A percentile compares a stretch with the other conserved stretches of the same genome.
phyloP scores from a whole-genome alignment of 2,797 vertebrate species.

The Tympanoctomys barrerae region DNA sequence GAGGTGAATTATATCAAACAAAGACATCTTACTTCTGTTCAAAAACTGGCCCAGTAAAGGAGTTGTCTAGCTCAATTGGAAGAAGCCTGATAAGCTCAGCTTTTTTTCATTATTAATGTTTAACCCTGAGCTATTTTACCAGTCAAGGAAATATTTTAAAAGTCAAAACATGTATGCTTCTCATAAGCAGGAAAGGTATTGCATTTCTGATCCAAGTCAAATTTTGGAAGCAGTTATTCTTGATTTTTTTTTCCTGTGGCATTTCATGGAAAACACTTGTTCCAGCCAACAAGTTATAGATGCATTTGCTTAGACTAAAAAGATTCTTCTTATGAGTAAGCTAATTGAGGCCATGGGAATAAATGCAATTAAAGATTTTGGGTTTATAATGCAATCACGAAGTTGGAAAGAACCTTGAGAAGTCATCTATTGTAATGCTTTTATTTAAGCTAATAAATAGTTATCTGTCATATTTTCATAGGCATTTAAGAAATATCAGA shows the following conservation, averaged over 20 bases:
- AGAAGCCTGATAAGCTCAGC: conserved; percentile 4
- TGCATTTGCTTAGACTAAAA: conserved; percentile 59
- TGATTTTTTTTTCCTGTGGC: conserved; percentile 57
- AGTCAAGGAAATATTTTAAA: conserved; percentile 69
- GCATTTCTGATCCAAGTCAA: conserved; percentile 72
- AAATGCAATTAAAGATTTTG: conserved; percentile 62
- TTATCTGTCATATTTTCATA: conserved; percentile 14
- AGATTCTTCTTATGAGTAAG: conserved; percentile 65
- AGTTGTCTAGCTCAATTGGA: not conserved
- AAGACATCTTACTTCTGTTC: not conserved
- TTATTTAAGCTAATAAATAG: not conserved
- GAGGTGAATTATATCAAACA: not conserved
- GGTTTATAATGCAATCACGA: conserved; percentile 68
- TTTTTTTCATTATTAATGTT: conserved; percentile 51
- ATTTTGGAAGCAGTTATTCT: conserved; percentile 75
- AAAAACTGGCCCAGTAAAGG: not conserved
- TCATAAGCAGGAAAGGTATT: conserved; percentile 66
- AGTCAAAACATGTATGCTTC: conserved; percentile 37
- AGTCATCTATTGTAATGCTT: conserved; percentile 14
- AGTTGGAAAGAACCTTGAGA: conserved; percentile 69
- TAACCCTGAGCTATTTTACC: conserved; percentile 64
- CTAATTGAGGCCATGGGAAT: conserved; percentile 78
- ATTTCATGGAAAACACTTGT: conserved; percentile 82
- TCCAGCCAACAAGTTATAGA: conserved; percentile 74
- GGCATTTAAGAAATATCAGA: not conserved